phyloP scores from a whole-genome alignment of 2,797 vertebrate species.

The Catostomus latipinnis region DNA sequence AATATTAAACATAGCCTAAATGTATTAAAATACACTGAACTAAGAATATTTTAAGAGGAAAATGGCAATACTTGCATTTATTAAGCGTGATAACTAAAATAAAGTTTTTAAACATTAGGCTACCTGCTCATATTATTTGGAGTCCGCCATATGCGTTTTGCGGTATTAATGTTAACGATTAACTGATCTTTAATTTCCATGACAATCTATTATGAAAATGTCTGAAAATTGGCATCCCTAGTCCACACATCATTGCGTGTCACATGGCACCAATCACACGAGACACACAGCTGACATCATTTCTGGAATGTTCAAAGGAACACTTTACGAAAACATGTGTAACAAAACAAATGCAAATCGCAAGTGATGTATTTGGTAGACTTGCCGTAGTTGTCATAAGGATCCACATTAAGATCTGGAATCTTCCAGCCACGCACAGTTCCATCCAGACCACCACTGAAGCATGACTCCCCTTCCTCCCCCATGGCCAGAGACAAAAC shows the following conservation, averaged over 20 bases:
- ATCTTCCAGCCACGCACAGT: slow-evolving; percentile 88
- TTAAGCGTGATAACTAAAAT: too few relatives aligned
- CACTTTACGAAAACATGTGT: neutral
- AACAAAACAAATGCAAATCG: neutral
- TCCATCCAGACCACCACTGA: slow-evolving; percentile 85
- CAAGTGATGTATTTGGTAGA: slow-evolving; percentile 1
- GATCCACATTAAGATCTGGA: slow-evolving; percentile 89
- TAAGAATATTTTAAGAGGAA: too few relatives aligned
- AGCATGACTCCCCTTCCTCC: slow-evolving; percentile 84
- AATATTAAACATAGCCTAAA: too few relatives aligned
- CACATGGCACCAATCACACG: neutral
- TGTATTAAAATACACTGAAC: too few relatives aligned
- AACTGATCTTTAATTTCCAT: too few relatives aligned
- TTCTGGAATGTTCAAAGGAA: neutral
- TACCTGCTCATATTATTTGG: too few relatives aligned
- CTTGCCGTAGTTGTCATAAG: slow-evolving; percentile 90
- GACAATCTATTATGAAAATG: too few relatives aligned
- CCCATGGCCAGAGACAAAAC: slow-evolving; percentile 86
- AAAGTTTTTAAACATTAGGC: too few relatives aligned
- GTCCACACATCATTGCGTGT: neutral
- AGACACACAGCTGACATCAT: neutral
- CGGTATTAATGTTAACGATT: too few relatives aligned
- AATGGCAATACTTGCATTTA: too few relatives aligned
- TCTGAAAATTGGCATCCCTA: too few relatives aligned
- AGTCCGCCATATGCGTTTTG: too few relatives aligned